Percentiles rank a stretch among this genome's conserved stretches.
Evolutionary conservation across 1,140 invertebrate genomes (phyloP).

Genomic region (Zelostemma sp.): DNA sequence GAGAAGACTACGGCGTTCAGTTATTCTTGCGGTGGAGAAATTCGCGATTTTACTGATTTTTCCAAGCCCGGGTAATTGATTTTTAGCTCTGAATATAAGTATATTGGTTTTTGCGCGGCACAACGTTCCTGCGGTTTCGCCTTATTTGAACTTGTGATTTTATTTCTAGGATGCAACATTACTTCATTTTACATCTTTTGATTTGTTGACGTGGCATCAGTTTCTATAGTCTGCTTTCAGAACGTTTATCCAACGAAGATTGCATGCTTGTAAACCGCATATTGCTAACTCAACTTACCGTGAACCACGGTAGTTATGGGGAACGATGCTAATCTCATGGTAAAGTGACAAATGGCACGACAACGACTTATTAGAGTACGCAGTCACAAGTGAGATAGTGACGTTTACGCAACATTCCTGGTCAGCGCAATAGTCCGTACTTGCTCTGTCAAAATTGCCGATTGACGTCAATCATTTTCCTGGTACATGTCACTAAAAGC

Average conservation of each 20-base stretch:
- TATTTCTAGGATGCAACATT: too few species aligned
- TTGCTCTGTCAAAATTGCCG: constrained; percentile 25
- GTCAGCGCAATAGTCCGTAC: constrained; percentile 30
- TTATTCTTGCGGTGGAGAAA: constrained; percentile 6
- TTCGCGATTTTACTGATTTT: neutral
- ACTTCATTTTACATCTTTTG: too few species aligned
- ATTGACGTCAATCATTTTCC: constrained; percentile 30
- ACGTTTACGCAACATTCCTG: constrained; percentile 16
- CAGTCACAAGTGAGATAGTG: constrained; percentile 39
- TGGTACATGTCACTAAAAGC: too few species aligned
- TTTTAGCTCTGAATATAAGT: constrained; percentile 10
- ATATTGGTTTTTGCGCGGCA: too few species aligned
- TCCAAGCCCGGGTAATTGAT: neutral
- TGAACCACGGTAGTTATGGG: constrained; percentile 20
- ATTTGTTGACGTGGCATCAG: too few species aligned
- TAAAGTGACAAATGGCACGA: constrained; percentile 42
- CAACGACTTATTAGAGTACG: constrained; percentile 42
- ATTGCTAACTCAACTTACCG: constrained; percentile 30
- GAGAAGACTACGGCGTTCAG: constrained; percentile 31
- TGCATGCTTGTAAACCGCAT: constrained; percentile 23
- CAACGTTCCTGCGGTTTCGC: too few species aligned
- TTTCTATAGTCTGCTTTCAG: constrained; percentile 5
- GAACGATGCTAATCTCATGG: constrained; percentile 41
- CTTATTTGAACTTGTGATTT: too few species aligned
- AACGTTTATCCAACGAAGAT: constrained; percentile 18